phyloP scores from a whole-genome alignment of 2,797 vertebrate genomes.

The Cheirogaleus major region DNA sequence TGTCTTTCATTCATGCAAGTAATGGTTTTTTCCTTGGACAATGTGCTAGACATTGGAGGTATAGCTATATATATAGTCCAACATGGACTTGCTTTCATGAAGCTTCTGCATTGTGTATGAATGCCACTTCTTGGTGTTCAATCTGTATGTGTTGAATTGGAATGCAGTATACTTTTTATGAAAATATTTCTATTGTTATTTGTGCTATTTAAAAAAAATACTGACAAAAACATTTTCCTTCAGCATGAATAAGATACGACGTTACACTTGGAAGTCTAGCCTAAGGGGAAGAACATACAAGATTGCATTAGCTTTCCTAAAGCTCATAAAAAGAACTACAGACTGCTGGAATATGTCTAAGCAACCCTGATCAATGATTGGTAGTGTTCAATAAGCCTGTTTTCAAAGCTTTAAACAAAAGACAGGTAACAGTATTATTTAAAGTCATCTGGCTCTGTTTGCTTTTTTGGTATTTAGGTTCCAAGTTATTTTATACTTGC shows the following conservation, averaged over 20 bases:
- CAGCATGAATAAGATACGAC: background rate
- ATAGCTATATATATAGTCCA: background rate
- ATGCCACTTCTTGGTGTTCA: background rate
- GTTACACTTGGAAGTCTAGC: background rate
- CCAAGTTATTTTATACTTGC: background rate
- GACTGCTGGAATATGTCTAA: background rate
- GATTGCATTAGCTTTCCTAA: background rate
- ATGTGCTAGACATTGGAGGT: fast-evolving
- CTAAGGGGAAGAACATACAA: background rate
- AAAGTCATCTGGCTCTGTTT: background rate
- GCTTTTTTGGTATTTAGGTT: background rate
- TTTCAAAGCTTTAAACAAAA: slow-evolving; percentile 9
- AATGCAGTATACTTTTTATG: background rate
- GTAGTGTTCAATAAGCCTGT: background rate
- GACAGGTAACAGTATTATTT: background rate
- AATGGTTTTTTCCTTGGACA: background rate
- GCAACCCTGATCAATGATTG: background rate
- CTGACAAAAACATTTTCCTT: background rate
- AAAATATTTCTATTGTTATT: background rate
- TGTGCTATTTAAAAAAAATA: background rate
- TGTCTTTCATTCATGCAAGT: background rate
- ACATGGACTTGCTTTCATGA: background rate
- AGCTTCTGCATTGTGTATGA: background rate
- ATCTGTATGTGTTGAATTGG: background rate
- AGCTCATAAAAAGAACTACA: background rate